phyloP scores from a whole-genome alignment of 1,140 invertebrate genomes.

The Orchesella cincta region DNA sequence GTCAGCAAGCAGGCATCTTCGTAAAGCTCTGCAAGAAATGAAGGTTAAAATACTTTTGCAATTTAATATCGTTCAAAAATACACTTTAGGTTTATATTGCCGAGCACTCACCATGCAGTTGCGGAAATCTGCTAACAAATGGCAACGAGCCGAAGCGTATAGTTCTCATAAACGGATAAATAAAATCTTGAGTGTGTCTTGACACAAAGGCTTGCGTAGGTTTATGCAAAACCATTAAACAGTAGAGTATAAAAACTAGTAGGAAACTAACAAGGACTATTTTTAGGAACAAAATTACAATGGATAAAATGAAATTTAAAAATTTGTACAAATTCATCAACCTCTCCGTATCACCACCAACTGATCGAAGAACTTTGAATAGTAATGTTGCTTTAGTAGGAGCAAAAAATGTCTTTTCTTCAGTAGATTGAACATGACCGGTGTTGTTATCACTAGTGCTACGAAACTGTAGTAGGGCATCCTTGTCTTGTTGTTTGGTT shows the following conservation, averaged over 20 bases:
- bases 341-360: too few species aligned
- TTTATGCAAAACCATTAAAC: neutral
- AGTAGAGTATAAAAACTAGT: neutral
- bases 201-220: slow-evolving; percentile 48
- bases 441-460: too few species aligned
- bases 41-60: slow-evolving; percentile 37
- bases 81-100: slow-evolving; percentile 11
- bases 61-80: slow-evolving; percentile 16
- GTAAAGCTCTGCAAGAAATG: slow-evolving; percentile 66
- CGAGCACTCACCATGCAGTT: slow-evolving; percentile 62
- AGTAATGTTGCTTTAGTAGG: too few species aligned
- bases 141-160: slow-evolving; percentile 66
- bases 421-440: too few species aligned
- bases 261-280: neutral
- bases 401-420: too few species aligned
- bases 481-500: neutral
- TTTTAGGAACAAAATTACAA: neutral
- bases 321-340: too few species aligned
- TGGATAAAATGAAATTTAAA: too few species aligned
- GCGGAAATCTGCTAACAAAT: slow-evolving; percentile 63
- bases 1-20: slow-evolving; percentile 75
- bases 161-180: slow-evolving; percentile 67
- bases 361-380: too few species aligned
- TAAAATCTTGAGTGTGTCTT: slow-evolving; percentile 68
- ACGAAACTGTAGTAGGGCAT: too few species aligned